Percentiles rank a stretch among this genome's conserved stretches.
These are phyloP conservation scores for Falco peregrinus DNA, from an alignment of 2,797 vertebrate genomes.

Conservation along the genomic window DNA sequence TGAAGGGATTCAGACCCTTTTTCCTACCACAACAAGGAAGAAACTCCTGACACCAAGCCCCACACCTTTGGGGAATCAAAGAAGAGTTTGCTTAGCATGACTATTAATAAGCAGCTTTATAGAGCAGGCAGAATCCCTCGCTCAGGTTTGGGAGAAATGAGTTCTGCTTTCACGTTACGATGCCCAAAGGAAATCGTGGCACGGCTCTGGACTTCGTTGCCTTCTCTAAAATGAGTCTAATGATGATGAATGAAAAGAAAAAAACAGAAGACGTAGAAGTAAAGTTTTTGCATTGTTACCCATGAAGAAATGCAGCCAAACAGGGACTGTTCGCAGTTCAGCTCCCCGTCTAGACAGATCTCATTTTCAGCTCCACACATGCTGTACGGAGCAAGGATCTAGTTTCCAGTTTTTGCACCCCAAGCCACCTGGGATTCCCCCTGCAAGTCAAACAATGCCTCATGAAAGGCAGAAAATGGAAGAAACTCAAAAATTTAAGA, in stretches of 20 bases:
- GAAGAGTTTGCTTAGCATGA: neutral
- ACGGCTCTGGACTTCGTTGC: neutral
- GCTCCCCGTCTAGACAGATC: constrained; percentile 38
- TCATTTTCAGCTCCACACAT: constrained; percentile 31
- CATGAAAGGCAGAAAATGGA: constrained; percentile 35
- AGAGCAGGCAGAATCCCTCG: neutral
- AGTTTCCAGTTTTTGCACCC: constrained; percentile 38
- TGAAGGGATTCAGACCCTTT: neutral
- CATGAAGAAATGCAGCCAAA: neutral
- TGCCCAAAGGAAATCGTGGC: neutral
- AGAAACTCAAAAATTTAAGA: neutral
- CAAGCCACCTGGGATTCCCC: neutral
- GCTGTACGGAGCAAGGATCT: neutral
- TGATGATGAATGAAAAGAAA: neutral
- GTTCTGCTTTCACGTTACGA: neutral
- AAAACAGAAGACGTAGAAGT: neutral
- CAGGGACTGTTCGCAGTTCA: neutral
- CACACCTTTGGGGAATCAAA: neutral
- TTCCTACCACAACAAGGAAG: neutral
- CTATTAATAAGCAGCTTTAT: neutral
- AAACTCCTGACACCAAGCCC: neutral
- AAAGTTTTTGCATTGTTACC: neutral
- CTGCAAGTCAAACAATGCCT: neutral
- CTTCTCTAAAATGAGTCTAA: neutral
- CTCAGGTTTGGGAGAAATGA: neutral